phyloP scores from a whole-genome alignment of 2,797 vertebrate species.

The Epinephelus awoara region DNA sequence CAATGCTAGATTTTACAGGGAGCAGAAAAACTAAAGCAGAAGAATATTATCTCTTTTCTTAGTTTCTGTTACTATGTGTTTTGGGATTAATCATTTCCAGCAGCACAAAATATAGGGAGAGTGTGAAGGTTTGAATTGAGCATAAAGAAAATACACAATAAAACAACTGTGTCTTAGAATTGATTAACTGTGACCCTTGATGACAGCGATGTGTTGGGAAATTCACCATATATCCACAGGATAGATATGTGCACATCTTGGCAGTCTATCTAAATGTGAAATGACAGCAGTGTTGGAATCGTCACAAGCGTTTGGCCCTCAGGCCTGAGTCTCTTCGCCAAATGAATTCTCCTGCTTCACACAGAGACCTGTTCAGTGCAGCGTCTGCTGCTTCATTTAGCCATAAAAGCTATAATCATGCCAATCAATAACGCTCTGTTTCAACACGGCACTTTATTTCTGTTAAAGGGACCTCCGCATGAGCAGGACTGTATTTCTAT shows the following conservation, averaged over 20 bases:
- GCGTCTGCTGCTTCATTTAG: conserved; percentile 13
- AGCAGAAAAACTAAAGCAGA: no score
- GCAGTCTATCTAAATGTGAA: not conserved
- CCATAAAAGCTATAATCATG: conserved; percentile 29
- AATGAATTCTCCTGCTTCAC: not conserved
- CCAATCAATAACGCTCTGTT: conserved; percentile 15
- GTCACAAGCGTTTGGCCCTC: not conserved
- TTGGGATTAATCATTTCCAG: no score
- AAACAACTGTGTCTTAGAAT: no score
- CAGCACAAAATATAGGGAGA: not conserved
- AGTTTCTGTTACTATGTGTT: no score
- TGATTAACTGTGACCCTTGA: not conserved
- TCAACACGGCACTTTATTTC: conserved; percentile 18
- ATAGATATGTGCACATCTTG: not conserved
- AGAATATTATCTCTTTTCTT: no score
- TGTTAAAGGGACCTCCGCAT: conserved; percentile 11
- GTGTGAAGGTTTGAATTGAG: not conserved
- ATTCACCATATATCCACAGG: not conserved
- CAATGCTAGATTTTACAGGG: no score
- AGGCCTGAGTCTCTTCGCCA: not conserved
- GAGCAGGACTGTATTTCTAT: not conserved
- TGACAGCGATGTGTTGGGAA: not conserved
- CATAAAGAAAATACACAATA: not conserved
- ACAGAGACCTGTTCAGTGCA: conserved; percentile 5
- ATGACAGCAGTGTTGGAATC: not conserved